phyloP scores from a whole-genome alignment of 1,140 invertebrate species.

The Zophobas morio region DNA sequence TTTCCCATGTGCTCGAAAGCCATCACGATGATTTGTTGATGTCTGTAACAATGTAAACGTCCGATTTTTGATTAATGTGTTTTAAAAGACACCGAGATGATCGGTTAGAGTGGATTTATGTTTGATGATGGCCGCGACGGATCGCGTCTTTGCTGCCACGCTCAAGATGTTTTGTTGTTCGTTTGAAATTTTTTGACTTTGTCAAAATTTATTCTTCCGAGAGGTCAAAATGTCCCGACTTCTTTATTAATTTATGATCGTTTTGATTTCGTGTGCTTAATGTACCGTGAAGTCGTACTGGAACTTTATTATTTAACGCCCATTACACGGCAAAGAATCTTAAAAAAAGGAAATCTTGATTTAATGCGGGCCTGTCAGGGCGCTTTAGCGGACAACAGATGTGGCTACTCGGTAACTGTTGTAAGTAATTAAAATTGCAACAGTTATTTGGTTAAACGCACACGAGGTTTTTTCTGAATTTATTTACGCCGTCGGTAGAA shows the following conservation, averaged over 20 bases:
- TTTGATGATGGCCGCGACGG: constrained; percentile 31
- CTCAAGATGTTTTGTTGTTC: not conserved
- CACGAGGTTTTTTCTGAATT: too few species aligned
- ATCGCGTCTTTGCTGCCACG: constrained; percentile 1
- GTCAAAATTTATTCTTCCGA: not conserved
- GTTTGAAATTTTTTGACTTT: not conserved
- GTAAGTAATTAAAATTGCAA: too few species aligned
- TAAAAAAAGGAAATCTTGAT: constrained; percentile 10
- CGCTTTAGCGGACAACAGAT: constrained; percentile 12
- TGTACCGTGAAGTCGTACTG: not conserved
- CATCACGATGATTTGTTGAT: constrained; percentile 46
- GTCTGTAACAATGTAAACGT: constrained; percentile 39
- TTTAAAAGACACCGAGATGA: constrained; percentile 30
- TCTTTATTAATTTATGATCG: not conserved
- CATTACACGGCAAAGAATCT: constrained; percentile 9
- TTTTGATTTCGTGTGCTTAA: constrained; percentile 9
- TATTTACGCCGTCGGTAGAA: too few species aligned
- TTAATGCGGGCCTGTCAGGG: constrained; percentile 32
- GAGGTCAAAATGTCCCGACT: not conserved
- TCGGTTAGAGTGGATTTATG: constrained; percentile 24
- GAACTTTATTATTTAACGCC: constrained; percentile 28
- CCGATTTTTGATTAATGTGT: constrained; percentile 45
- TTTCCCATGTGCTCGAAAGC: constrained; percentile 31
- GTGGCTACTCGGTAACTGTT: not conserved
- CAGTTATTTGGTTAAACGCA: too few species aligned